phyloP scores from a whole-genome alignment of 2,888 invertebrate genomes.

The Arge pagana region DNA sequence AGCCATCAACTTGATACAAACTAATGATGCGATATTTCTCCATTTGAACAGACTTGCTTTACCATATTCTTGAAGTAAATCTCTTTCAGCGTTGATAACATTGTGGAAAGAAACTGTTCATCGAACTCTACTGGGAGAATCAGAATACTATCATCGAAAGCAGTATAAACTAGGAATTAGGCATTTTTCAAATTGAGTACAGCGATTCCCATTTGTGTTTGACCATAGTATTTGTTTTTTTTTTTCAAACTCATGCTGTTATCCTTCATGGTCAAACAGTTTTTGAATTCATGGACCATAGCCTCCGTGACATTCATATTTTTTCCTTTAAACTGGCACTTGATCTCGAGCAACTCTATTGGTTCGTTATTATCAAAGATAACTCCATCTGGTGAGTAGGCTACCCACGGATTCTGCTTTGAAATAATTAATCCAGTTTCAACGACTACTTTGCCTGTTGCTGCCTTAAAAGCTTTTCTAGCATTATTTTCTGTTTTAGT shows the following conservation, averaged over 20 bases:
- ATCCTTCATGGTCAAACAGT: background rate
- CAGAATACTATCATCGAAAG: background rate
- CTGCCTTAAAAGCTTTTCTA: constrained; percentile 4
- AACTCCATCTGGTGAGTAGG: constrained; percentile 18
- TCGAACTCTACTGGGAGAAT: background rate
- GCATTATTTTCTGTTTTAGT: constrained; percentile 13
- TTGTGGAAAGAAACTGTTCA: background rate
- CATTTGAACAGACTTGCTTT: background rate
- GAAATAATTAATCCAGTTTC: constrained; percentile 12
- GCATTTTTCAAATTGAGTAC: constrained; percentile 1
- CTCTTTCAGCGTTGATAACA: background rate
- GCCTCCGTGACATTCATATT: background rate
- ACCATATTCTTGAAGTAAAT: constrained; percentile 3
- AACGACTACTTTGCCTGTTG: background rate
- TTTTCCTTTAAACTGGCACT: constrained; percentile 15
- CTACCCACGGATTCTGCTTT: constrained; percentile 20
- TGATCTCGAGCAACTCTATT: constrained; percentile 16
- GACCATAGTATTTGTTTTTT: background rate
- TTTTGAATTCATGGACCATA: background rate
- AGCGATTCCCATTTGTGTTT: background rate
- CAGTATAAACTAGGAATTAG: background rate
- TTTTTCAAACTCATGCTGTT: background rate
- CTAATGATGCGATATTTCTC: background rate
- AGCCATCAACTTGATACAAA: background rate
- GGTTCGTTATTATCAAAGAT: constrained; percentile 11